Conservation (phyloP, 1,140 invertebrate species). For the Hyposmocoma kahamanoa region DNA sequence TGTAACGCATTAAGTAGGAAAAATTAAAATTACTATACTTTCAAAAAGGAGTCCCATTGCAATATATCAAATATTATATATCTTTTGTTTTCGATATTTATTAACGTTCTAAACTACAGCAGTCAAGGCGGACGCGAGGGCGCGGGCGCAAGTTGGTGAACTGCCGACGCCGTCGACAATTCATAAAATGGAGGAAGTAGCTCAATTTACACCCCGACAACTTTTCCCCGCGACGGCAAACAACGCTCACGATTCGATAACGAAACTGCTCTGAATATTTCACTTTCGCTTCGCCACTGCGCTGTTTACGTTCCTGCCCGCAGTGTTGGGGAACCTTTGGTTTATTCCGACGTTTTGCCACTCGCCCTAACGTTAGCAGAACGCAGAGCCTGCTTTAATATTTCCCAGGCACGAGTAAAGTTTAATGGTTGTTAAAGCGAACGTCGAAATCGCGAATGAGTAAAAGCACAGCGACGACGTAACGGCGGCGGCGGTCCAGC, state of each 20-base stretch:
- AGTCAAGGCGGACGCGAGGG: conserved; percentile 8
- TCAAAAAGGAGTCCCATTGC: too few relatives aligned
- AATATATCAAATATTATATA: too few relatives aligned
- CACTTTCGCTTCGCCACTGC: conserved; percentile 16
- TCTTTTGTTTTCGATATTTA: conserved; percentile 1
- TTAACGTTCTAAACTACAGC: conserved; percentile 1
- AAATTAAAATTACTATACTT: too few relatives aligned
- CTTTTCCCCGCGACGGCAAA: conserved; percentile 18
- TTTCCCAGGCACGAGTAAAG: conserved; percentile 25
- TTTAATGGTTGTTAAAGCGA: conserved; percentile 23
- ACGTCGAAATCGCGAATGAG: neutral
- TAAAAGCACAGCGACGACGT: neutral
- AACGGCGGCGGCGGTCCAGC: neutral
- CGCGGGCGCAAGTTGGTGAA: conserved; percentile 9
- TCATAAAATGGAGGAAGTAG: conserved; percentile 32
- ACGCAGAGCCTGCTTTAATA: neutral
- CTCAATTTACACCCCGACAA: conserved; percentile 24
- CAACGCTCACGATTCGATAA: conserved; percentile 15
- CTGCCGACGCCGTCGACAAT: conserved; percentile 27
- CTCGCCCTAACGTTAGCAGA: neutral
- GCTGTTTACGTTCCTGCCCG: neutral
- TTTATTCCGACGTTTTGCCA: neutral
- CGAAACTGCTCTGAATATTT: conserved; percentile 19
- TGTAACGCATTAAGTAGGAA: too few relatives aligned
- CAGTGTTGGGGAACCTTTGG: neutral